These are phyloP conservation scores for Bhutanitis thaidina DNA, from an alignment of 2,888 invertebrate species.

Conservation along the genomic window DNA sequence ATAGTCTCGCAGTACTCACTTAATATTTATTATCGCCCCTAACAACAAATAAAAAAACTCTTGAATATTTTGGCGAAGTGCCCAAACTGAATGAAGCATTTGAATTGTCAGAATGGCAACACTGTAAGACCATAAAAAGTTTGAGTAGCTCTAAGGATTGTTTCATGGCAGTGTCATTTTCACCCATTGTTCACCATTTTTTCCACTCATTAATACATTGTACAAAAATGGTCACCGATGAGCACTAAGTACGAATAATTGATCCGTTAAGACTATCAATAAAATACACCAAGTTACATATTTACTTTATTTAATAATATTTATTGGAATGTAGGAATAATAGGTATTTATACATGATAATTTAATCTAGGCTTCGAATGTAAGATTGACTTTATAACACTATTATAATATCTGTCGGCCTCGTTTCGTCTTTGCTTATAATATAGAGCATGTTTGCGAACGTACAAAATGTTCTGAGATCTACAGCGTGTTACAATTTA, in stretches of 20 bases:
- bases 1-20: constrained; percentile 49
- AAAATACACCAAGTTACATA: constrained; percentile 40
- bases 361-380: constrained; percentile 11
- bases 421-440: background rate
- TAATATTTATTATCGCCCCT: no score
- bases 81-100: background rate
- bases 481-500: constrained; percentile 5
- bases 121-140: constrained; percentile 13
- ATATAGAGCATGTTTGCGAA: background rate
- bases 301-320: constrained; percentile 28
- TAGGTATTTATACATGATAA: constrained; percentile 20
- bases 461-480: constrained; percentile 9
- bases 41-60: background rate
- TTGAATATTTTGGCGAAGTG: background rate
- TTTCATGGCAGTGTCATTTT: constrained; percentile 59
- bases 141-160: constrained; percentile 25
- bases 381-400: constrained; percentile 5
- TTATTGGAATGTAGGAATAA: constrained; percentile 50
- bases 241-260: constrained; percentile 71
- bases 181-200: constrained; percentile 45
- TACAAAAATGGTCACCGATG: constrained; percentile 52
- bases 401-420: constrained; percentile 7
- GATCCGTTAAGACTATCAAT: constrained; percentile 51
- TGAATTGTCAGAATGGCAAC: background rate
- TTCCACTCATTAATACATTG: constrained; percentile 14